phyloP scores from a whole-genome alignment of 1,140 invertebrate genomes.

The Eurosta solidaginis region DNA sequence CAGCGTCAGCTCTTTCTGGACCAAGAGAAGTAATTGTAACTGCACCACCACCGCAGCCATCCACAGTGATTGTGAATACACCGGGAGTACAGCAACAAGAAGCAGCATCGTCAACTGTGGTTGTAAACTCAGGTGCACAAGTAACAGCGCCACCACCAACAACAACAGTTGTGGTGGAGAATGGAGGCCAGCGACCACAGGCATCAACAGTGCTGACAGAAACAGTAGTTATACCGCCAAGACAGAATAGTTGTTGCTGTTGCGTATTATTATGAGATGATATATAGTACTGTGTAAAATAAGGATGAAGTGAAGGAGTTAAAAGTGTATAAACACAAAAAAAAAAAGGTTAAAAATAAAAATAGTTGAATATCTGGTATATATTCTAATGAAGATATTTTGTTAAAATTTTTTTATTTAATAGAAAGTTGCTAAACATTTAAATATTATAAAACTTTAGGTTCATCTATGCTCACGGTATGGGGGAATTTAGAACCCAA shows the following conservation, averaged over 20 bases:
- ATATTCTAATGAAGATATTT: too few relatives aligned
- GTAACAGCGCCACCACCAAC: not conserved
- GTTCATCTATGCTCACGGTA: too few relatives aligned
- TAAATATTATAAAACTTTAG: too few relatives aligned
- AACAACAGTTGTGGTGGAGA: not conserved
- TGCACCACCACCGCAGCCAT: not conserved
- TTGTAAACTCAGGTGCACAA: not conserved
- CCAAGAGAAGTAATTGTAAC: not conserved
- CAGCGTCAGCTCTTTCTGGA: not conserved
- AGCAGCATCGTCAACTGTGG: not conserved
- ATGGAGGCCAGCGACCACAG: not conserved
- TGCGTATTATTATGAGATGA: not conserved
- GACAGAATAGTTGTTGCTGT: not conserved
- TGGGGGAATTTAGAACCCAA: too few relatives aligned
- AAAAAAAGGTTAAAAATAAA: too few relatives aligned
- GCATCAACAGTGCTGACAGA: not conserved
- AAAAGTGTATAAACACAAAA: too few relatives aligned
- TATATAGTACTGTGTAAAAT: too few relatives aligned
- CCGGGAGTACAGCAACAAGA: not conserved
- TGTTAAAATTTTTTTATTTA: too few relatives aligned
- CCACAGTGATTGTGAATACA: not conserved
- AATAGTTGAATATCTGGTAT: too few relatives aligned
- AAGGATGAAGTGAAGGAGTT: too few relatives aligned
- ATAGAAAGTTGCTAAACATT: too few relatives aligned
- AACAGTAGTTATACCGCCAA: not conserved